Base-by-base conservation (phyloP, 2,113 vertebrate species). In the Rutilus rutilus region DNA sequence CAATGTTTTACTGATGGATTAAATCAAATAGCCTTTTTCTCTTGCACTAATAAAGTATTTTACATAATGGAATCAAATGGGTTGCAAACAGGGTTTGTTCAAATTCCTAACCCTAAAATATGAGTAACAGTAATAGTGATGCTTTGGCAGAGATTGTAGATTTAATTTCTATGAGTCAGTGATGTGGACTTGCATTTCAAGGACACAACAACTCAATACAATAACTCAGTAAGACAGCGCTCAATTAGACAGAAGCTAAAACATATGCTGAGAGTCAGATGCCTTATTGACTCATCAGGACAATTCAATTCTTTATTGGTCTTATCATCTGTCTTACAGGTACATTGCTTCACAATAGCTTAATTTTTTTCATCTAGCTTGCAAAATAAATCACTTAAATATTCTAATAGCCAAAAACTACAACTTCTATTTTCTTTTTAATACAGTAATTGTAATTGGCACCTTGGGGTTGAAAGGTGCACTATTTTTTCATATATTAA, bases 211-310 rank as follows among this genome's bases (percentile, higher is more conserved):
- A 17, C 78, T 64, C 47, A 82, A 82, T 33, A 30, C 27, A 47
- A 52, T 82, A 69, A 82, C 19, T 82, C 45, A 69, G 47, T 77
- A 21, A 77, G 75, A 77, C 75, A 77, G 75, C 17, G 17, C 50
- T 33, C 47, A 77, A 54, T 77, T 77, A 77, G 25, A 77, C 50
- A 54, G 47, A 77, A 54, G 47, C 21, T 45, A 77, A 77, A 77
- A 54, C 75, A 77, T 77, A 77, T 77, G 75, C 75, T 77, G 47
- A 30, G 50, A 21, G 12, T 52, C 45, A 82, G 27, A 52, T 65
- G 79, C 50, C 62, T 52, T 82, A 52, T 81, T 82, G 62, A 82
- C 45, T 67, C 42, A 52, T 54, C 19, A 8, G 45, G 21, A 69
- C 79, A 82, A 36, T 67, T 82, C 6, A 69, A 82, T 82, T 42